phyloP scores from a whole-genome alignment of 2,797 vertebrate genomes.

The Decapterus maruadsi region DNA sequence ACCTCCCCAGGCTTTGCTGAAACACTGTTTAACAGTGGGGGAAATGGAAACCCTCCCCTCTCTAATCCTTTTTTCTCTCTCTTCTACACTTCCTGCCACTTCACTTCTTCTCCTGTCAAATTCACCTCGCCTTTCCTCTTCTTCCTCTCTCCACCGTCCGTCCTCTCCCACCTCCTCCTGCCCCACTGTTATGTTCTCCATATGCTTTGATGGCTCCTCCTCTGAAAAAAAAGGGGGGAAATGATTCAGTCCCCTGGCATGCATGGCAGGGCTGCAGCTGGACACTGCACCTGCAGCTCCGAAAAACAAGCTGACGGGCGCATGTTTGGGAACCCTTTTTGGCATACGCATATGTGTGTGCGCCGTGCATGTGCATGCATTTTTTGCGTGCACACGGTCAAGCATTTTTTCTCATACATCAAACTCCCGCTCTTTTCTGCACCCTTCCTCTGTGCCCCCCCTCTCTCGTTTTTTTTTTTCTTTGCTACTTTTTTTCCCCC shows the following conservation, averaged over 20 bases:
- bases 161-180: constrained; percentile 31
- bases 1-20: constrained; percentile 25
- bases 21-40: constrained; percentile 47
- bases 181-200: constrained; percentile 66
- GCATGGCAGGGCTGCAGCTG: constrained; percentile 82
- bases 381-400: constrained; percentile 12
- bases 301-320: constrained; percentile 80
- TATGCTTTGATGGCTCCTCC: constrained; percentile 77
- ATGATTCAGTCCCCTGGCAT: constrained; percentile 83
- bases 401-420: constrained; percentile 35
- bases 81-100: constrained; percentile 34
- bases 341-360: constrained; percentile 31
- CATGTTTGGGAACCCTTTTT: constrained; percentile 57
- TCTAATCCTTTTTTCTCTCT: constrained; percentile 29
- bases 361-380: constrained; percentile 16
- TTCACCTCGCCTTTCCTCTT: constrained; percentile 33
- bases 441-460: not conserved
- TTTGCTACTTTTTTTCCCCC: constrained; percentile 22
- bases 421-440: constrained; percentile 18
- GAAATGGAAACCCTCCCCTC: constrained; percentile 51
- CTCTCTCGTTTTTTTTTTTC: constrained; percentile 7
- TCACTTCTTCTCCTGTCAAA: constrained; percentile 34
- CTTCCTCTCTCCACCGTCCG: not conserved
- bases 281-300: constrained; percentile 83
- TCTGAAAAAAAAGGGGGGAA: constrained; percentile 69